A percentile compares a stretch with the other conserved stretches of the same genome.
These are phyloP conservation scores for Trachelus troglodyta DNA, from an alignment of 2,888 invertebrate genomes.

Conservation along the genomic window DNA sequence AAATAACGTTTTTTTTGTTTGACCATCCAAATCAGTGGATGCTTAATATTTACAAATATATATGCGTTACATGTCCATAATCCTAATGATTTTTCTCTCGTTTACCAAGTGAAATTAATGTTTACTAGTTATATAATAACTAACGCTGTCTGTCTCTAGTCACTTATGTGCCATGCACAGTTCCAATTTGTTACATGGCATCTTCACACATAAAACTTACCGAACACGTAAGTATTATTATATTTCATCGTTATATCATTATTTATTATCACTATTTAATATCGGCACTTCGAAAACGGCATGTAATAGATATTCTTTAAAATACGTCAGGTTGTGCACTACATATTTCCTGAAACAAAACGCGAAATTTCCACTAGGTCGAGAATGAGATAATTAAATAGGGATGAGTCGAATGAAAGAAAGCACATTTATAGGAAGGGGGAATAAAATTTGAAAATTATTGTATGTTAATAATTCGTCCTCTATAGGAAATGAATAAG, in stretches of 20 bases:
- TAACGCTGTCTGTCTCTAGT: background rate
- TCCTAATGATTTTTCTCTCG: background rate
- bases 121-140: background rate
- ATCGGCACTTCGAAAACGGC: background rate
- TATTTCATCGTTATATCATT: background rate
- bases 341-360: background rate
- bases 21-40: slow-evolving; percentile 17
- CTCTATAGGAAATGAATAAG: background rate
- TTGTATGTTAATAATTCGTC: background rate
- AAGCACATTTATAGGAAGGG: background rate
- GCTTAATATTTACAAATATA: slow-evolving; percentile 6
- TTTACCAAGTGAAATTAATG: background rate
- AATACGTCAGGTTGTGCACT: background rate
- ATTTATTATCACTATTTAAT: background rate
- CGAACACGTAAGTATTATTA: background rate
- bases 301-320: background rate
- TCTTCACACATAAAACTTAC: background rate
- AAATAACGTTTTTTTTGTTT: slow-evolving; percentile 17
- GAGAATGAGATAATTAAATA: background rate
- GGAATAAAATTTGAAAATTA: background rate
- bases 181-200: background rate
- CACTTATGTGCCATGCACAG: background rate
- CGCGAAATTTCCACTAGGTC: background rate
- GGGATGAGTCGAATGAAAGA: background rate
- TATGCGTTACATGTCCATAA: background rate